Percentiles rank a stretch among this genome's conserved stretches.
Conservation (phyloP, 1,140 invertebrate species). For the Megathymus violae region DNA sequence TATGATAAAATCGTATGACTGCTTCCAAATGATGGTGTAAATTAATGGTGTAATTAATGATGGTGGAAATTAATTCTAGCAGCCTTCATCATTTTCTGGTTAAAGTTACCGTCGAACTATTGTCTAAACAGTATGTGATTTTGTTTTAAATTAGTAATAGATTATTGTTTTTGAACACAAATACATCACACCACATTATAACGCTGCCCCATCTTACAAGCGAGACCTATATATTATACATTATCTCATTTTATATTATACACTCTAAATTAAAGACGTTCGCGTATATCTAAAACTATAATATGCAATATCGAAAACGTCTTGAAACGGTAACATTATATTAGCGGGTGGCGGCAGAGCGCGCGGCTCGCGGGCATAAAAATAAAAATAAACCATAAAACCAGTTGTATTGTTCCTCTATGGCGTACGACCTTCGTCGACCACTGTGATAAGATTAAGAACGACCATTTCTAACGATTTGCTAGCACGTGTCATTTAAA, state of each 20-base stretch:
- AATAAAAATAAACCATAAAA: slow-evolving; percentile 73
- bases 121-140: too few species aligned
- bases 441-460: slow-evolving; percentile 56
- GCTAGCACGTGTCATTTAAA: slow-evolving; percentile 61
- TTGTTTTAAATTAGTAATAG: too few species aligned
- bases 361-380: slow-evolving; percentile 47
- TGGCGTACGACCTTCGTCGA: slow-evolving; percentile 51
- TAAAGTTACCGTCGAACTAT: too few species aligned
- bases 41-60: too few species aligned
- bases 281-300: background rate
- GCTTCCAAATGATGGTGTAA: too few species aligned
- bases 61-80: too few species aligned
- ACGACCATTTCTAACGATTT: slow-evolving; percentile 52
- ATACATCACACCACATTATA: too few species aligned
- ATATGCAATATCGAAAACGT: slow-evolving; percentile 25
- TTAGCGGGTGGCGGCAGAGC: slow-evolving; percentile 27
- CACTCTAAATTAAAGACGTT: background rate
- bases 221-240: background rate
- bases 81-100: too few species aligned
- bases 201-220: background rate
- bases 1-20: too few species aligned
- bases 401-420: slow-evolving; percentile 74
- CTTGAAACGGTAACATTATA: slow-evolving; percentile 19
- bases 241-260: background rate
- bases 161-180: too few species aligned